These are phyloP conservation scores for Cliona cf. orientalis DNA, from an alignment of 37 sponge, comb jelly and placozoan species.

Conservation along the genomic window DNA sequence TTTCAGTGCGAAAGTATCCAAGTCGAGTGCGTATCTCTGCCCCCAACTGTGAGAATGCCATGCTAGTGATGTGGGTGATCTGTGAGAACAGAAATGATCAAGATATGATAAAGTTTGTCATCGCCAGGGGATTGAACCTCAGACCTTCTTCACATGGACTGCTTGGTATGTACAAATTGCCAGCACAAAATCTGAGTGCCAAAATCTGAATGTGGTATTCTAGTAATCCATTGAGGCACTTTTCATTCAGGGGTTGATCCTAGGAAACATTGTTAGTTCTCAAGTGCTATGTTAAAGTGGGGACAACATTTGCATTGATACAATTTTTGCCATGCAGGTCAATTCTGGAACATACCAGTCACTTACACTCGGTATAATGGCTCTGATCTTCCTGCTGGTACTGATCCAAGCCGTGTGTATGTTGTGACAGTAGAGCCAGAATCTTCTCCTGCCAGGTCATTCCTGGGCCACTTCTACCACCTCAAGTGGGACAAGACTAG, in stretches of 20 bases:
- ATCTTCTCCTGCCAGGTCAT: slow-evolving; percentile 20
- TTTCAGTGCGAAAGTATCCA: slow-evolving; percentile 5
- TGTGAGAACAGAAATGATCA: slow-evolving; percentile 31
- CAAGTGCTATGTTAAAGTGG: too few relatives aligned
- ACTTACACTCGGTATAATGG: slow-evolving; percentile 3
- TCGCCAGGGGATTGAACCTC: slow-evolving; percentile 69
- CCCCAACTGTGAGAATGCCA: slow-evolving; percentile 69
- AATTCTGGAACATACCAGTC: slow-evolving; percentile 87
- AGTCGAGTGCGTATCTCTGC: slow-evolving; percentile 65
- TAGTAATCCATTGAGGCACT: neutral
- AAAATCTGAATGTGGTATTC: neutral
- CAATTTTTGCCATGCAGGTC: slow-evolving; percentile 58
- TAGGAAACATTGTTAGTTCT: too few relatives aligned
- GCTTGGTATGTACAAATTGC: slow-evolving; percentile 65
- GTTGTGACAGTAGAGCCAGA: slow-evolving; percentile 24
- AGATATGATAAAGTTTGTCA: slow-evolving; percentile 57
- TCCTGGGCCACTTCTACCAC: slow-evolving; percentile 41
- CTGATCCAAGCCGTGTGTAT: neutral
- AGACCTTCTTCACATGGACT: slow-evolving; percentile 78
- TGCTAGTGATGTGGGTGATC: slow-evolving; percentile 81
- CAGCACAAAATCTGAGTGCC: neutral
- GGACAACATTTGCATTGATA: too few relatives aligned
- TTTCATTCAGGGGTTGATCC: neutral
- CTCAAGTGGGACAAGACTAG: slow-evolving; percentile 66
- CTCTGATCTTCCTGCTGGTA: neutral